Percentiles rank a stretch among this genome's conserved stretches.
phyloP scores from a whole-genome alignment of 2,888 invertebrate genomes.

The Ophioninae sp. region DNA sequence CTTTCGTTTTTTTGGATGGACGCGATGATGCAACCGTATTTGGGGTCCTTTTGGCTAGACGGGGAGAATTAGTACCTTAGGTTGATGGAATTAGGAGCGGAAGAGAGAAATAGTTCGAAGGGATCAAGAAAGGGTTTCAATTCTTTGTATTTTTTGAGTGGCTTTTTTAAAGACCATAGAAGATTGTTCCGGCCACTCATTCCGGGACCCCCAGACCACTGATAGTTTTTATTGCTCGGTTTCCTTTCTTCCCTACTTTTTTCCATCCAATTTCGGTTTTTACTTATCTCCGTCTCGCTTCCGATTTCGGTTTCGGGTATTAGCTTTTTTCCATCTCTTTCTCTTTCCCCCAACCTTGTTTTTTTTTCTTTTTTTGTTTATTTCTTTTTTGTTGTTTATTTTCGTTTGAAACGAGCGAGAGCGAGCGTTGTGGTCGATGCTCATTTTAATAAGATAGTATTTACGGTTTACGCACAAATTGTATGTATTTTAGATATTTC shows the following conservation, averaged over 20 bases:
- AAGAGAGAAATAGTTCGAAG: too few species aligned
- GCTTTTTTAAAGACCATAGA: slow-evolving; percentile 15
- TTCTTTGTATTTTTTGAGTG: too few species aligned
- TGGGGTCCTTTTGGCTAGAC: too few species aligned
- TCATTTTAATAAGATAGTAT: slow-evolving; percentile 66
- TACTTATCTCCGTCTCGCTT: background rate
- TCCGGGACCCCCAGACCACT: slow-evolving; percentile 43
- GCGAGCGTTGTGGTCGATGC: slow-evolving; percentile 22
- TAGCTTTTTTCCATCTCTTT: background rate
- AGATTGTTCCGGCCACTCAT: slow-evolving; percentile 60
- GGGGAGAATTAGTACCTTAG: too few species aligned
- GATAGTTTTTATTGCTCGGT: slow-evolving; percentile 45
- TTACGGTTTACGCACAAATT: slow-evolving; percentile 71
- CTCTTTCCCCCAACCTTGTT: background rate
- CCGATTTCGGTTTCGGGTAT: background rate
- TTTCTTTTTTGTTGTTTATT: background rate
- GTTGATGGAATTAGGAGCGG: too few species aligned
- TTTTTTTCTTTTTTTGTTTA: background rate
- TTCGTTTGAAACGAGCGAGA: slow-evolving; percentile 24
- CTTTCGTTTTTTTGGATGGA: too few species aligned
- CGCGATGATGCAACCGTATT: too few species aligned
- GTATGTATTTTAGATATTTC: slow-evolving; percentile 80
- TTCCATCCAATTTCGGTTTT: slow-evolving; percentile 37
- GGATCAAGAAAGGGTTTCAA: too few species aligned
- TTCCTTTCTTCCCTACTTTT: too few species aligned